These are phyloP conservation scores for Choloepus hoffmanni DNA, from an alignment of 2,113 vertebrate genomes.

Conservation along the genomic window DNA sequence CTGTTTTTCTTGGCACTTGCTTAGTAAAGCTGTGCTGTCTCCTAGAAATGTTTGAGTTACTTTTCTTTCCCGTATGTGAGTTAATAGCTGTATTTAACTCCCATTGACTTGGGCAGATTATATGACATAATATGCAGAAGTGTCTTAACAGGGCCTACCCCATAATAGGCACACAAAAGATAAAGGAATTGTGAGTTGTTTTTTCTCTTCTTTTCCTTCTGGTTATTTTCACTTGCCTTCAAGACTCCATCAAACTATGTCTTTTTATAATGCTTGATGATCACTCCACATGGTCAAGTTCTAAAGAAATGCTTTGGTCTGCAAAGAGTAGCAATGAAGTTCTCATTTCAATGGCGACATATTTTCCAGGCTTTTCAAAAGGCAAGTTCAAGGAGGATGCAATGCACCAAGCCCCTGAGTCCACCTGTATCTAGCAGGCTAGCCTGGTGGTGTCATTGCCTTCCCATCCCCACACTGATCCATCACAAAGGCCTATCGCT, in stretches of 20 bases:
- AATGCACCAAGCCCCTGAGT: background rate
- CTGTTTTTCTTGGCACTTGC: background rate
- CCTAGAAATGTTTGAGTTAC: background rate
- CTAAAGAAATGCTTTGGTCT: background rate
- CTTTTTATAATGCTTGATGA: background rate
- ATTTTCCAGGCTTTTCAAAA: slow-evolving; percentile 18
- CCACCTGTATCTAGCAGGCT: no score
- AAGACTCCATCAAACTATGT: background rate
- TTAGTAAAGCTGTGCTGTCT: slow-evolving; percentile 10
- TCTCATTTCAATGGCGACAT: background rate
- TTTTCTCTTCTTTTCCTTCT: background rate
- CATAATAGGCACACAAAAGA: background rate
- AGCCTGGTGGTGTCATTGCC: background rate
- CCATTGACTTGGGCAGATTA: background rate
- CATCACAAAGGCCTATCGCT: background rate
- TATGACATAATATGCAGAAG: background rate
- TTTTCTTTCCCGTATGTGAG: background rate
- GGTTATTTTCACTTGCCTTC: background rate
- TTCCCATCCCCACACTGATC: background rate
- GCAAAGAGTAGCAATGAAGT: background rate
- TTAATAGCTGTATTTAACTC: background rate
- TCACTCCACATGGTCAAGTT: background rate
- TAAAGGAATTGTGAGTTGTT: background rate
- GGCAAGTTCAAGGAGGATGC: background rate
- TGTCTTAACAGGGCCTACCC: background rate